These are phyloP conservation scores for Drosophila tristis DNA, from an alignment of 1,140 invertebrate species.

Conservation along the genomic window DNA sequence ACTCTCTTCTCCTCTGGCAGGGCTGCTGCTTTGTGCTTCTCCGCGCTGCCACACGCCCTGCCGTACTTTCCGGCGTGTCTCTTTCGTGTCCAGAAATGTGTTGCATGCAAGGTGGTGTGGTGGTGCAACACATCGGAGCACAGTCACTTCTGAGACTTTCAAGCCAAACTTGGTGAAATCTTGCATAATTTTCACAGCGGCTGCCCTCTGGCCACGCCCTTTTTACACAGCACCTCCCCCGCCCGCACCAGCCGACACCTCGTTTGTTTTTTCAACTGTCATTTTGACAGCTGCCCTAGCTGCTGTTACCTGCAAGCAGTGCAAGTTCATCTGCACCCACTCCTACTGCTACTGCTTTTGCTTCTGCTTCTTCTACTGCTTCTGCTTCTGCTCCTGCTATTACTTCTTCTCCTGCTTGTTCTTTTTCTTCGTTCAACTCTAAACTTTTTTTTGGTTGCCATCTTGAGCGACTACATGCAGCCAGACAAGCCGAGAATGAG, in stretches of 20 bases:
- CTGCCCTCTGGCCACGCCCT: no score
- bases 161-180: constrained; percentile 38
- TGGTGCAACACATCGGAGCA: constrained; percentile 27
- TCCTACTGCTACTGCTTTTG: no score
- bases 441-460: constrained; percentile 38
- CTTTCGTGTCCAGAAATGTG: constrained; percentile 50
- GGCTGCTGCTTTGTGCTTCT: neutral
- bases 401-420: no score
- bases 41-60: neutral
- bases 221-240: constrained; percentile 8
- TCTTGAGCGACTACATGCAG: constrained; percentile 41
- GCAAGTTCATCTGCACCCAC: constrained; percentile 37
- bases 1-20: constrained; percentile 17
- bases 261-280: constrained; percentile 73
- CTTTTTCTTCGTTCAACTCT: constrained; percentile 6
- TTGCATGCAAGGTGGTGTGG: constrained; percentile 34
- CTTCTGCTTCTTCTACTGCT: no score
- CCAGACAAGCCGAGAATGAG: constrained; percentile 28
- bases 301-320: constrained; percentile 32
- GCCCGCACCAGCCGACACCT: constrained; percentile 22
- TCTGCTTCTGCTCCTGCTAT: no score
- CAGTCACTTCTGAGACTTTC: constrained; percentile 50
- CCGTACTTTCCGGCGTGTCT: neutral
- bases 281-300: constrained; percentile 74
- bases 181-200: no score